These are phyloP conservation scores for Phortica okadai DNA, from an alignment of 2,888 invertebrate genomes.

Conservation along the genomic window DNA sequence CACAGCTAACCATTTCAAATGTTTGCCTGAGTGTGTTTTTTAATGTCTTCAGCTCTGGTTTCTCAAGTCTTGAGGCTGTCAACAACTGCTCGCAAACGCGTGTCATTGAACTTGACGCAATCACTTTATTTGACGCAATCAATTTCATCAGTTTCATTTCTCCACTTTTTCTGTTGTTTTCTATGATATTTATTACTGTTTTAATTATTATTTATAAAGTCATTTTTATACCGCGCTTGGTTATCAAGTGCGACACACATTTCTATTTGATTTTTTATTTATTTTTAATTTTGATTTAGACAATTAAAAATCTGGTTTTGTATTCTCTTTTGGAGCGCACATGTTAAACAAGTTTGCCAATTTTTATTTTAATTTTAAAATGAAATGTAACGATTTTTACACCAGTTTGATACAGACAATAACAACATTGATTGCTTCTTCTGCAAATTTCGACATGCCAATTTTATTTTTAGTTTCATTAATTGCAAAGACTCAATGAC, in stretches of 20 bases:
- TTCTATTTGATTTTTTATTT: background rate
- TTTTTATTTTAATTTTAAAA: background rate
- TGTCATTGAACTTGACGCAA: slow-evolving; percentile 2
- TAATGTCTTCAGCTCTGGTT: background rate
- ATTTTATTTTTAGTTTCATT: too few relatives aligned
- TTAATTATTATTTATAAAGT: slow-evolving; percentile 3
- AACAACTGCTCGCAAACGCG: background rate
- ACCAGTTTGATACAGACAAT: background rate
- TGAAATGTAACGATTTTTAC: background rate
- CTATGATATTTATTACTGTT: background rate
- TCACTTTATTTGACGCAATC: background rate
- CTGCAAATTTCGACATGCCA: too few relatives aligned
- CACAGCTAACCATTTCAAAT: background rate
- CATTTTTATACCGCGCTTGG: background rate
- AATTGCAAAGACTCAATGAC: too few relatives aligned
- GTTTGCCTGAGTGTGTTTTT: background rate
- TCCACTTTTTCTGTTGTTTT: background rate
- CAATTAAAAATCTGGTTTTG: slow-evolving; percentile 8
- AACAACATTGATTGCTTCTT: too few relatives aligned
- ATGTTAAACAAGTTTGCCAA: background rate
- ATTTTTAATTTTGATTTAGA: background rate
- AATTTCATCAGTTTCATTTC: slow-evolving; percentile 1
- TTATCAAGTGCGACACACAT: background rate
- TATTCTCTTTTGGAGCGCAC: background rate
- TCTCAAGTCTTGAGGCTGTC: background rate